These are phyloP conservation scores for Reticulitermes lucifugus DNA, from an alignment of 2,888 invertebrate species.

Conservation along the genomic window DNA sequence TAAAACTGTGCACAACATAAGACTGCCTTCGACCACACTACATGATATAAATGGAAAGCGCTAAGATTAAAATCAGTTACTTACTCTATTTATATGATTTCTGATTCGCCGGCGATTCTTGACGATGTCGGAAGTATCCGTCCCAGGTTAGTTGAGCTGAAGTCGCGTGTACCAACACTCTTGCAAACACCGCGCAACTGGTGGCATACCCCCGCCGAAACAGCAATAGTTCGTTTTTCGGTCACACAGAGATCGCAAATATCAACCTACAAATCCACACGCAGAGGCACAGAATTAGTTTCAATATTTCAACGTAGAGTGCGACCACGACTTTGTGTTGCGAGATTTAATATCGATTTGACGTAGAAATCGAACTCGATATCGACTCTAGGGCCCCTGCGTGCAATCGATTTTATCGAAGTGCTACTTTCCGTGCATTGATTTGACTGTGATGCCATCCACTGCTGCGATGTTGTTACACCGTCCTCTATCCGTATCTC, in stretches of 20 bases:
- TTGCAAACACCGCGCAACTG: conserved; percentile 36
- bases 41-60: not conserved
- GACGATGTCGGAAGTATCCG: not conserved
- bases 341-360: too few species aligned
- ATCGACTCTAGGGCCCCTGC: too few species aligned
- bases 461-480: too few species aligned
- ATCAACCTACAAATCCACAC: not conserved
- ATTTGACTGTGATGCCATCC: too few species aligned
- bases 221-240: not conserved
- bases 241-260: conserved; percentile 18
- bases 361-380: too few species aligned
- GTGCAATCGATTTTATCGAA: too few species aligned
- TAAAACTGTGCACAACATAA: too few species aligned
- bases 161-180: conserved; percentile 25
- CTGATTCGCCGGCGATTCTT: conserved; percentile 7
- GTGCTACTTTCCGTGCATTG: too few species aligned
- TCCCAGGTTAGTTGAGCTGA: not conserved
- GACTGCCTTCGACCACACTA: not conserved
- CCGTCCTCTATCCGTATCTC: too few species aligned
- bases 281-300: too few species aligned
- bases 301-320: too few species aligned
- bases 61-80: conserved; percentile 35
- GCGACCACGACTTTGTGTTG: too few species aligned
- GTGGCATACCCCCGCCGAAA: conserved; percentile 26
- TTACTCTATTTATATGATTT: conserved; percentile 37